A percentile compares a stretch with the other conserved stretches of the same genome.
Evolutionary conservation across 2,113 vertebrate species (phyloP).

Genomic region (Coregonus clupeaformis): DNA sequence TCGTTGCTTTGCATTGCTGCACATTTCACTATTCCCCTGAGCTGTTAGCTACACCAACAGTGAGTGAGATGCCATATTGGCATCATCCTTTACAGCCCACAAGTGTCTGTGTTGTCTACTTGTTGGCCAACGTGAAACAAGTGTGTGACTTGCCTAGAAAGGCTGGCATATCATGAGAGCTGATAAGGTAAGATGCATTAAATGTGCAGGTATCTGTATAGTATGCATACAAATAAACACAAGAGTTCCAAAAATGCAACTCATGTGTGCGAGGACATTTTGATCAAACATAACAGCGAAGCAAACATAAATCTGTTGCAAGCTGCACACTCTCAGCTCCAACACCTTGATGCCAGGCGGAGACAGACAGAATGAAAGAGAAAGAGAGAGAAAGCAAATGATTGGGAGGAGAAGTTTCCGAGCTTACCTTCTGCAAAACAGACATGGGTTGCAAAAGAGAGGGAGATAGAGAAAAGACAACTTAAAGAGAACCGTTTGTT

Average conservation of each 20-base stretch:
- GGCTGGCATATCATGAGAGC: background rate
- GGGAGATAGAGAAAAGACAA: constrained; percentile 74
- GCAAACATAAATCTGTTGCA: background rate
- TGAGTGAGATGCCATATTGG: background rate
- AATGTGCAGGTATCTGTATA: background rate
- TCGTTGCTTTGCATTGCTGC: background rate
- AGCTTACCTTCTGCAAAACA: constrained; percentile 96
- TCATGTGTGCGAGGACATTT: background rate
- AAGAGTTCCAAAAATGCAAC: background rate
- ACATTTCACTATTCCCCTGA: background rate
- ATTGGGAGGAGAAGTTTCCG: constrained; percentile 46
- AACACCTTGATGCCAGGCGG: background rate
- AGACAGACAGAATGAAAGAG: background rate
- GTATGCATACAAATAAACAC: background rate
- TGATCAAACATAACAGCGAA: background rate
- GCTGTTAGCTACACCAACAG: background rate
- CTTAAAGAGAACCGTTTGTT: constrained; percentile 64
- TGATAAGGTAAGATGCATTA: background rate
- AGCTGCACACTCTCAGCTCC: background rate
- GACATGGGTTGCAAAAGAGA: constrained; percentile 81
- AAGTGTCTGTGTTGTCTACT: background rate
- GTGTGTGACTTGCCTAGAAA: background rate
- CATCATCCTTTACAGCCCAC: background rate
- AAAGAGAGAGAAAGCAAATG: constrained; percentile 5
- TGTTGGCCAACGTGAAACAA: background rate